Evolutionary conservation across 1,140 invertebrate species (phyloP).

Genomic region (Brachionus angularis): DNA sequence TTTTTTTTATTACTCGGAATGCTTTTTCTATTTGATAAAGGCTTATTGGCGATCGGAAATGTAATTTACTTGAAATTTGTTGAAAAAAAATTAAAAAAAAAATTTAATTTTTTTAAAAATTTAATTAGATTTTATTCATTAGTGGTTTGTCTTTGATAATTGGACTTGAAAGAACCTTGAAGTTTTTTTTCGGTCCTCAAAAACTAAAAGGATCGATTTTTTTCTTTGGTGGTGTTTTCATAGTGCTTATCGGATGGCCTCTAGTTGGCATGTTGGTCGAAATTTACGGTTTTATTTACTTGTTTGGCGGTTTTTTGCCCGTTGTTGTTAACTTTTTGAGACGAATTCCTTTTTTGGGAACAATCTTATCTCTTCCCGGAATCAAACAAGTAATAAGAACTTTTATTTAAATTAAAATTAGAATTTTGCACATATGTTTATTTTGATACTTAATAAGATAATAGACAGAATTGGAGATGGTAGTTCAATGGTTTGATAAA

Average conservation of each 20-base stretch:
- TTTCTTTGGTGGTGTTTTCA: slow-evolving; percentile 88
- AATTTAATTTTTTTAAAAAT: slow-evolving; percentile 46
- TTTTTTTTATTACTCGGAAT: slow-evolving; percentile 91
- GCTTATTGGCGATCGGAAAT: slow-evolving; percentile 94
- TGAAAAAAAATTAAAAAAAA: too few species aligned
- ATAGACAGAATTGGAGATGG: slow-evolving; percentile 37
- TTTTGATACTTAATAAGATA: neutral
- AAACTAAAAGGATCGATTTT: slow-evolving; percentile 85
- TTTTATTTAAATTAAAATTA: neutral
- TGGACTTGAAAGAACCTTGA: slow-evolving; percentile 85
- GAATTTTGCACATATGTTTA: neutral
- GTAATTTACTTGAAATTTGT: slow-evolving; percentile 62
- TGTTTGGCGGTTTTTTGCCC: slow-evolving; percentile 68
- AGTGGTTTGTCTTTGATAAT: slow-evolving; percentile 90
- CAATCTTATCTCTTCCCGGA: slow-evolving; percentile 63
- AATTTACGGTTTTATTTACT: slow-evolving; percentile 67
- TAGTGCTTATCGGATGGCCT: slow-evolving; percentile 93
- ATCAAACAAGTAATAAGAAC: slow-evolving; percentile 61
- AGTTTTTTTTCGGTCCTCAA: slow-evolving; percentile 96
- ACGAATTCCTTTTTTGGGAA: slow-evolving; percentile 64
- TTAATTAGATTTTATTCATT: slow-evolving; percentile 88
- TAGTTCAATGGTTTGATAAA: slow-evolving; percentile 36
- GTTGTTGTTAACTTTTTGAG: slow-evolving; percentile 66
- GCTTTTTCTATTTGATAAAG: slow-evolving; percentile 92
- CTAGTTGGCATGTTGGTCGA: slow-evolving; percentile 92